Percentiles rank a stretch among this genome's conserved stretches.
These are phyloP conservation scores for Oxycera nigricornis DNA, from an alignment of 2,888 invertebrate genomes.

Conservation along the genomic window DNA sequence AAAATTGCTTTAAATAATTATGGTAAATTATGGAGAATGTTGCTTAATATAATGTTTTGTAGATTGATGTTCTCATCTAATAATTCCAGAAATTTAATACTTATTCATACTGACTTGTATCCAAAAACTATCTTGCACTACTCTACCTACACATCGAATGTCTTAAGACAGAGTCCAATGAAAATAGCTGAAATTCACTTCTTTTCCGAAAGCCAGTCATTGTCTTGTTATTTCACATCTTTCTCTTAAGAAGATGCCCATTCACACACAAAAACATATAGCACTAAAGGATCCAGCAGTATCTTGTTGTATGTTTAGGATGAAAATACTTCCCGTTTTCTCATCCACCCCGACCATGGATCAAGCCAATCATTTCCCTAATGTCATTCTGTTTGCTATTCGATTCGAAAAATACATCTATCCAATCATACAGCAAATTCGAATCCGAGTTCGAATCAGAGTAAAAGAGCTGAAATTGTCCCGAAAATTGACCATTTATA, in stretches of 20 bases:
- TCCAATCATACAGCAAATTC: conserved; percentile 23
- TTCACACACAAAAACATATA: conserved; percentile 13
- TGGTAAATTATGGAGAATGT: no score
- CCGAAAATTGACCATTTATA: conserved; percentile 45
- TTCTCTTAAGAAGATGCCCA: conserved; percentile 10
- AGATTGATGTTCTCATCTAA: no score
- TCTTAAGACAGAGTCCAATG: no score
- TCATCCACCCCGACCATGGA: not conserved
- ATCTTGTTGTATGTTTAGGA: conserved; percentile 45
- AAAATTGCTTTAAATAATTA: no score
- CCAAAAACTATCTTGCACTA: no score
- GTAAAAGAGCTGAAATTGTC: conserved; percentile 41
- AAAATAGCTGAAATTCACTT: no score
- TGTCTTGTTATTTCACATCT: not conserved
- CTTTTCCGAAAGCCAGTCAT: no score
- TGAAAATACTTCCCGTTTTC: conserved; percentile 38
- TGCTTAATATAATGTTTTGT: no score
- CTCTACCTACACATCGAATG: no score
- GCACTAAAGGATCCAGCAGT: conserved; percentile 40
- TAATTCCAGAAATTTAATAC: no score
- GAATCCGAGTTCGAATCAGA: conserved; percentile 35
- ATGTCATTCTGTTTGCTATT: conserved; percentile 32
- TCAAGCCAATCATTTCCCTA: conserved; percentile 14
- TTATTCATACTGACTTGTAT: no score
- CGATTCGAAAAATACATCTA: conserved; percentile 4